Evolutionary conservation across 2,888 invertebrate genomes (phyloP), one percentile per base, ranked within the genome.

Genomic region (Strigamia transsilvanica): DNA sequence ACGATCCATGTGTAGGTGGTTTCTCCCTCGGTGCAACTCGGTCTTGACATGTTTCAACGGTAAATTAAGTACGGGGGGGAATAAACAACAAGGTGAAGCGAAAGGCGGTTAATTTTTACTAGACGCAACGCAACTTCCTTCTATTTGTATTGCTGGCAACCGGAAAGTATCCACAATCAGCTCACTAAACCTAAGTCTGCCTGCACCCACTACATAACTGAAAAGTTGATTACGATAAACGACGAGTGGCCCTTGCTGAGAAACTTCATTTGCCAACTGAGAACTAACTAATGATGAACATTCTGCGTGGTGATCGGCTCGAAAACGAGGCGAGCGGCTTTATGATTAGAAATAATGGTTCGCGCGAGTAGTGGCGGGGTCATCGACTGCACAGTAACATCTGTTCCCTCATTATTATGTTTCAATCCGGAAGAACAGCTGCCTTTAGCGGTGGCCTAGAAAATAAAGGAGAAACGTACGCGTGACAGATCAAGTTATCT

Each of bases 261-360:
- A 32, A 73, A 27, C 32, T 73, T 27, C 73, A 73, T 73, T 73
- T 73, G 32, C 23, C 73, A 73, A 32, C 27, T 32, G 73, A 73
- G 73, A 73, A 73, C 32, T 32, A 73, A 73, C 73, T 73, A 73
- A 73, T 73, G 73, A 73, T 32, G 73, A 32, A 73, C 73, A 73
- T 73, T 73, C 73, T 73, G 27, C 27, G 73, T 73, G 23, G 73
- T 32, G 73, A 73, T 73, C 73, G 73, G 32, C 27, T 73, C n/a
- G 73, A 27, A 32, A 73, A 73, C 73, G 27, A 73, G 32, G 73
- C 27, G 73, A 32, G 2, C 32, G 27, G 27, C 73, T 23, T 73
- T 56, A 56, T 56, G 56, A 73, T 73, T 27, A 73, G 73, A 73
- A 73, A n/a, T 73, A 32, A 73, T 27, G 73, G 73, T 32, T 56